phyloP scores from a whole-genome alignment of 1,140 invertebrate genomes.

The Drosophila ananassae region DNA sequence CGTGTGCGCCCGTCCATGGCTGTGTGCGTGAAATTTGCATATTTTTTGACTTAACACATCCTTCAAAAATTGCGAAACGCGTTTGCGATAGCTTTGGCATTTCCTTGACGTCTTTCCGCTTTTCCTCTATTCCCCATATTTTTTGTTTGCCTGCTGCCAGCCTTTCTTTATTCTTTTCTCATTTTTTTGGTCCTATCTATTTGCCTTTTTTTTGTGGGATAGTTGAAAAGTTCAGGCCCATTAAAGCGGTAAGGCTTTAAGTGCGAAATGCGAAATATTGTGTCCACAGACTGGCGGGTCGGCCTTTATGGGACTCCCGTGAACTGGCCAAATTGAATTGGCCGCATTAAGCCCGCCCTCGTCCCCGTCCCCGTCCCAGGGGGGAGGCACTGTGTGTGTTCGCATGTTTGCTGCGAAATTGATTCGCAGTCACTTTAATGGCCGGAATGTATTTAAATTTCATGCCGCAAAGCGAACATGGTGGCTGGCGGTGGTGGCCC shows the following conservation, averaged over 20 bases:
- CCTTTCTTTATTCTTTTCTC: conserved; percentile 2
- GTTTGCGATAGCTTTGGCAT: conserved; percentile 81
- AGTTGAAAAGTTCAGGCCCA: conserved; percentile 44
- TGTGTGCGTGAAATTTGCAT: conserved; percentile 68
- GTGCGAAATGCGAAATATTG: conserved; percentile 3
- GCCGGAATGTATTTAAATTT: conserved; percentile 66
- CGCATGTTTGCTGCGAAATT: conserved; percentile 46
- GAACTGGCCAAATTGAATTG: conserved; percentile 69
- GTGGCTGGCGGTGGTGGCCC: conserved; percentile 34
- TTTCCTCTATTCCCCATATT: conserved; percentile 24
- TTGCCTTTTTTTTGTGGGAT: conserved; percentile 5
- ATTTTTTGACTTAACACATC: conserved; percentile 82
- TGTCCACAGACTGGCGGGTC: conserved; percentile 20
- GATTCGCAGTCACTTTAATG: conserved; percentile 70
- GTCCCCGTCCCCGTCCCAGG: conserved; percentile 25
- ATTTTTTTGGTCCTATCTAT: conserved; percentile 9
- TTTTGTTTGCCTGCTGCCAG: conserved; percentile 23
- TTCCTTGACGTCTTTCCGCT: conserved; percentile 75
- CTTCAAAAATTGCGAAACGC: conserved; percentile 81
- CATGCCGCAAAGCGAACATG: conserved; percentile 9
- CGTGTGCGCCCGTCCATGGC: conserved; percentile 22
- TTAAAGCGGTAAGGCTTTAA: conserved; percentile 53
- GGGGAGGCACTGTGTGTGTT: not conserved
- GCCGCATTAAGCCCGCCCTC: conserved; percentile 46
- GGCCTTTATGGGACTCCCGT: conserved; percentile 51